Percentiles rank a stretch among this genome's conserved stretches.
phyloP scores from a whole-genome alignment of 1,140 invertebrate species.

The Drosophila nebulosa region DNA sequence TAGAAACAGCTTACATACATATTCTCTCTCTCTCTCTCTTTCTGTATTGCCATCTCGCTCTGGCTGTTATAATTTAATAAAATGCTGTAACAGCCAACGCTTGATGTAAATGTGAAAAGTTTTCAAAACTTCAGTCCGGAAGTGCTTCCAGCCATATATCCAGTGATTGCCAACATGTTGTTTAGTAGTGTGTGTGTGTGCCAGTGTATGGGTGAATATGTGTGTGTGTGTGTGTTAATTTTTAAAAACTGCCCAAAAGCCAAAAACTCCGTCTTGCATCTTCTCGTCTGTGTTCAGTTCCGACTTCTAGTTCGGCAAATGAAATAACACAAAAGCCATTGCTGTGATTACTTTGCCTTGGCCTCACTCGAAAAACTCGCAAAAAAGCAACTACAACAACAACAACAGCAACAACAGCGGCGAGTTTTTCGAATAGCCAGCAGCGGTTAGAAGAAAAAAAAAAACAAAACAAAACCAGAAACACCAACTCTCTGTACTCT shows the following conservation, averaged over 20 bases:
- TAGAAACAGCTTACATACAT: constrained; percentile 48
- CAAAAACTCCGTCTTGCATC: constrained; percentile 28
- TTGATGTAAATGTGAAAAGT: constrained; percentile 78
- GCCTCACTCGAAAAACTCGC: constrained; percentile 6
- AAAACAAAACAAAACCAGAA: no score
- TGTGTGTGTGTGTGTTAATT: constrained; percentile 55
- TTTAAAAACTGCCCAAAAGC: constrained; percentile 74
- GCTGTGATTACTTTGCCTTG: constrained; percentile 67
- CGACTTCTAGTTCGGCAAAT: constrained; percentile 57
- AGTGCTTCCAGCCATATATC: constrained; percentile 61
- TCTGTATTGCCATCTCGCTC: background rate
- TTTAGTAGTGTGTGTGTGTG: constrained; percentile 29
- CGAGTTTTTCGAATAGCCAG: constrained; percentile 23
- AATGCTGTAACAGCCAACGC: constrained; percentile 72
- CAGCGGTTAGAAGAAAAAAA: constrained; percentile 30
- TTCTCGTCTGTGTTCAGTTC: background rate
- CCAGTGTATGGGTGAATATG: background rate
- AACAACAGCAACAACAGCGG: constrained; percentile 4
- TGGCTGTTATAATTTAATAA: constrained; percentile 76
- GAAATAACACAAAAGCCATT: constrained; percentile 70
- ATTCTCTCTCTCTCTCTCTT: background rate
- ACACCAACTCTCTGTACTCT: constrained; percentile 34
- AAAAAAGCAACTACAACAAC: background rate
- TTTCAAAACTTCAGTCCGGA: constrained; percentile 72
- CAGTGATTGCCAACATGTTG: constrained; percentile 65